Evolutionary conservation across 1,140 invertebrate species (phyloP), one percentile per base, ranked within the genome.

Genomic region (Tribolium madens): DNA sequence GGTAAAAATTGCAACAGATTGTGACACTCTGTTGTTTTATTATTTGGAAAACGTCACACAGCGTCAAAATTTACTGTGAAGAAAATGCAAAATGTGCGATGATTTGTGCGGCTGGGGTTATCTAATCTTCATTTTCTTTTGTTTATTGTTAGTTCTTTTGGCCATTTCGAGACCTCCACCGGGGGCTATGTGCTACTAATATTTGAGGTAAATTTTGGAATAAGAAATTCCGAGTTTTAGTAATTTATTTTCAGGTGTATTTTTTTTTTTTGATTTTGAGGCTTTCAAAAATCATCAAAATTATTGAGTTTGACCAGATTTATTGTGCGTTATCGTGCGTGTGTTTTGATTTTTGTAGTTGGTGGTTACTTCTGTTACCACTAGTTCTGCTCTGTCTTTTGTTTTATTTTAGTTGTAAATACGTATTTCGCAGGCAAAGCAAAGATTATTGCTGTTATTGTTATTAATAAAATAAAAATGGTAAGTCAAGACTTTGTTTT

Each of bases 61-160:
- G n/a, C 7, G 57, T 64, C 57, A 64, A 64, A 31, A 64, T 57
- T 57, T 4, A n/a, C 36, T 10, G 36, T 57, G 15, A 17, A 57
- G n/a, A 57, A 64, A 36, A 64, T 64, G 57, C 26, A 33, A 33
- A 33, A 64, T 64, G 57, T 64, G 57, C 12, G 21, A 33, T 33
- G 57, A 64, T 13, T 33, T 64, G 26, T 64, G 57, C 26, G 57
- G 21, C 3, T 64, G 57, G 57, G 57, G 57, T 4, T 64, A 33
- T 26, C 21, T 33, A 1, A 3, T 64, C 7, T 33, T 64, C 5
- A 0, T 31, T 10, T 3, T 64, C 12, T 33, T 33, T 9, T 17
- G 14, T 10, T 18, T 57, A 10, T 10, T 57, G n/a, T 4, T 57
- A 3, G n/a, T 57, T 1, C 52, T 57, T 10, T 15, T 57, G 17